phyloP scores from a whole-genome alignment of 2,113 vertebrate species.

The Festucalex cinctus region DNA sequence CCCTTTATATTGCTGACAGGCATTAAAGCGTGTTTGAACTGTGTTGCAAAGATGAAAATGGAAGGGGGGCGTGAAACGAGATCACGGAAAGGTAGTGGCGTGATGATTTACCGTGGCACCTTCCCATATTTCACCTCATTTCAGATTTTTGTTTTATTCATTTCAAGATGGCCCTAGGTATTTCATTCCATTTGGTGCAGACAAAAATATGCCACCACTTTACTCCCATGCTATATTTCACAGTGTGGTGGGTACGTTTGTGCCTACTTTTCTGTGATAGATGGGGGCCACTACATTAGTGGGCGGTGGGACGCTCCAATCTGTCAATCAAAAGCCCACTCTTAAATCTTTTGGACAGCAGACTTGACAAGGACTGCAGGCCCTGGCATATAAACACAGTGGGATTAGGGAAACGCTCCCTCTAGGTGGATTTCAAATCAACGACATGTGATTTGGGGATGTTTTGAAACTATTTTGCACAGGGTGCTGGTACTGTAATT shows the following conservation, averaged over 20 bases:
- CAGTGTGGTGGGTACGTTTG: constrained; percentile 8
- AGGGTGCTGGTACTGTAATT: constrained; percentile 29
- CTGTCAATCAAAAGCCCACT: constrained; percentile 30
- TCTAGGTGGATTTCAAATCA: constrained; percentile 36
- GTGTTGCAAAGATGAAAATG: constrained; percentile 31
- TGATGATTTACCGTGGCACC: constrained; percentile 39
- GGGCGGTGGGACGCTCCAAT: constrained; percentile 15
- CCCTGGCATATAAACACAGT: constrained; percentile 10
- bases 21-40: constrained; percentile 33
- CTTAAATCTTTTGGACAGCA: constrained; percentile 25
- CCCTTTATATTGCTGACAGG: constrained; percentile 51
- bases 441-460: constrained; percentile 24
- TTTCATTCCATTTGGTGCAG: constrained; percentile 39
- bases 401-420: constrained; percentile 44
- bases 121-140: constrained; percentile 51
- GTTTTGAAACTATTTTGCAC: constrained; percentile 15
- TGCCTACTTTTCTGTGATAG: constrained; percentile 39
- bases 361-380: constrained; percentile 15
- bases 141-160: constrained; percentile 38
- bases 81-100: constrained; percentile 1
- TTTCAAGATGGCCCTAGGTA: constrained; percentile 37
- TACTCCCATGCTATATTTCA: constrained; percentile 32
- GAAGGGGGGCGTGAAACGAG: constrained; percentile 19
- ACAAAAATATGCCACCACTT: constrained; percentile 42
- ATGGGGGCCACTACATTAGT: constrained; percentile 33